Percentiles rank a stretch among this genome's conserved stretches.
These are phyloP conservation scores for Lophotriccus pileatus DNA, from an alignment of 2,797 vertebrate genomes.

Conservation along the genomic window DNA sequence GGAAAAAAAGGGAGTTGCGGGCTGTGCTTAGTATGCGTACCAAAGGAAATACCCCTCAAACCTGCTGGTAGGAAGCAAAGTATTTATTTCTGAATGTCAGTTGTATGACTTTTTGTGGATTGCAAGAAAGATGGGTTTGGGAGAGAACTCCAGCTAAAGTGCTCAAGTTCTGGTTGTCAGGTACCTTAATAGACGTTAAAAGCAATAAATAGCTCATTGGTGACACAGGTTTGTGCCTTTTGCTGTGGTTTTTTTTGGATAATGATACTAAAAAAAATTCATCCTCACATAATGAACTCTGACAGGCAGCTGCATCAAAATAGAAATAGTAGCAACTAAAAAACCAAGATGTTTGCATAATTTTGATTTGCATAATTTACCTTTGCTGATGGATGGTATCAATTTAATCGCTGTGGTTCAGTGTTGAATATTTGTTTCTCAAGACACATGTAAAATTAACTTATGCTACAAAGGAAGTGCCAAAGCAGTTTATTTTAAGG, in stretches of 20 bases:
- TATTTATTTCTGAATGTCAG: background rate
- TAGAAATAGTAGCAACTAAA: background rate
- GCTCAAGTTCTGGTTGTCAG: background rate
- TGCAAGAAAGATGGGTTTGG: background rate
- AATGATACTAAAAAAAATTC: background rate
- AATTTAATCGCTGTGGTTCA: background rate
- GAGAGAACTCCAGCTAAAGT: background rate
- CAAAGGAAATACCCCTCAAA: background rate
- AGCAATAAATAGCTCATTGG: background rate
- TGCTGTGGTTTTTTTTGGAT: background rate
- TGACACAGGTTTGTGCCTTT: background rate
- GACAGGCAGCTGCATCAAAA: background rate
- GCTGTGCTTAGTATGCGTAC: background rate
- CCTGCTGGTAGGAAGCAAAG: background rate
- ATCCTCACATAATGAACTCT: background rate
- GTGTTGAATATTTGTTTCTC: background rate
- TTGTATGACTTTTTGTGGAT: background rate
- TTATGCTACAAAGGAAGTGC: background rate
- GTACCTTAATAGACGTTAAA: background rate
- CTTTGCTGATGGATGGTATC: conserved; percentile 9
- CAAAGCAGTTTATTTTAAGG: background rate
- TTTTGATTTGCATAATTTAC: conserved; percentile 41
- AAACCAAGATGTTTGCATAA: conserved; percentile 18
- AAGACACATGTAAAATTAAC: background rate
- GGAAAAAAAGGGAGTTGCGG: background rate